These are phyloP conservation scores for Caenorhabditis zanzibari DNA, from an alignment of 2,888 invertebrate genomes.

Conservation along the genomic window DNA sequence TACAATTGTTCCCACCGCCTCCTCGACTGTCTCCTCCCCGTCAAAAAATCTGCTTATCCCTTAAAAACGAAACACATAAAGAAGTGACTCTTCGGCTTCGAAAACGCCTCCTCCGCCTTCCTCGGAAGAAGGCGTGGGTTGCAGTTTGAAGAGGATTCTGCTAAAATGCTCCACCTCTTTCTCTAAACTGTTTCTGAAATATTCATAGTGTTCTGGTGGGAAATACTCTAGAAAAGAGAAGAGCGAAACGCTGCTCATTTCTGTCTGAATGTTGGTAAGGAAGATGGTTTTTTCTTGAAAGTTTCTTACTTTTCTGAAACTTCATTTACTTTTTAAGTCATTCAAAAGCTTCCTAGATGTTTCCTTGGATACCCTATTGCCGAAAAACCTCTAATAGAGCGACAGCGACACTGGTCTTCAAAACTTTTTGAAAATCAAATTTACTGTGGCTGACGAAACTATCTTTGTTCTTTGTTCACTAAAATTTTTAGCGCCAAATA, in stretches of 20 bases:
- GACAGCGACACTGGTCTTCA: too few relatives aligned
- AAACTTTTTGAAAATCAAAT: too few relatives aligned
- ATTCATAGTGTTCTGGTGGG: slow-evolving; percentile 28
- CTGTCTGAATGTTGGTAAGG: slow-evolving; percentile 6
- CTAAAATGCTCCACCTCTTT: slow-evolving; percentile 3
- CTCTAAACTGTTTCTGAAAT: slow-evolving; percentile 45
- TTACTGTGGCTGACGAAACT: too few relatives aligned
- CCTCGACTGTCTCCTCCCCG: slow-evolving; percentile 17
- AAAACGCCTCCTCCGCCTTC: slow-evolving; percentile 49
- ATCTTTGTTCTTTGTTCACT: too few relatives aligned
- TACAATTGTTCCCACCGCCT: slow-evolving; percentile 23
- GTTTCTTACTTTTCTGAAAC: background rate
- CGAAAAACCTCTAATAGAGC: too few relatives aligned
- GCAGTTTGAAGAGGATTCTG: slow-evolving; percentile 21
- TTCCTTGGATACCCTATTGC: too few relatives aligned
- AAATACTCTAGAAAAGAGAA: slow-evolving; percentile 40
- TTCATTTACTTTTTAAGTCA: background rate
- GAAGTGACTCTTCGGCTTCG: slow-evolving; percentile 10
- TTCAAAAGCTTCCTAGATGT: too few relatives aligned
- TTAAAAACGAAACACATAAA: slow-evolving; percentile 21
- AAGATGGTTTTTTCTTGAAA: background rate
- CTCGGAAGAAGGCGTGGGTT: slow-evolving; percentile 41
- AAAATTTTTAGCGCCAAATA: too few relatives aligned
- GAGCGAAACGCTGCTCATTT: slow-evolving; percentile 8
- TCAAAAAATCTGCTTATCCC: background rate